Evolutionary conservation across 2,113 vertebrate species (phyloP).

Genomic region (Martes martes): DNA sequence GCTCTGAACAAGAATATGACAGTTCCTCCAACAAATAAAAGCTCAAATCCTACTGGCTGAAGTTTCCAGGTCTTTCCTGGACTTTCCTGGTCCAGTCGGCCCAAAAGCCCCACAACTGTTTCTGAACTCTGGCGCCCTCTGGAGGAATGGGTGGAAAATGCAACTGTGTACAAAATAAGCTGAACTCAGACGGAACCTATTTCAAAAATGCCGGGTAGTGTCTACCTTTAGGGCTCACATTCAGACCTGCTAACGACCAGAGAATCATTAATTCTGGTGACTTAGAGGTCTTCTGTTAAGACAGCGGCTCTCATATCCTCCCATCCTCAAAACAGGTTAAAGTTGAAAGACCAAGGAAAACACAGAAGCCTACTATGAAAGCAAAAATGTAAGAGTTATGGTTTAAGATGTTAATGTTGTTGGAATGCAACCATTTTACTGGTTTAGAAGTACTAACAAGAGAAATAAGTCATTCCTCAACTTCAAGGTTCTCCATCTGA

Average conservation of each 20-base stretch:
- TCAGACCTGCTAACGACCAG: not conserved
- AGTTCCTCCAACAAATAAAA: not conserved
- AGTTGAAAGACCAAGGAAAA: not conserved
- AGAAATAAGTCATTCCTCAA: not conserved
- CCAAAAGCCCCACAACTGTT: not conserved
- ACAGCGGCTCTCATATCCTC: not conserved
- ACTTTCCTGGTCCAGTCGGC: not conserved
- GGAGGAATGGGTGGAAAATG: not conserved
- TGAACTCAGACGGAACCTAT: not conserved
- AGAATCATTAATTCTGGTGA: not conserved
- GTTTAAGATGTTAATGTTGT: not conserved
- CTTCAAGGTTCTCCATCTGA: not conserved
- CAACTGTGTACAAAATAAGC: not conserved
- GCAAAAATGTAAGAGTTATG: not conserved
- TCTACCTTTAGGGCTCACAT: not conserved
- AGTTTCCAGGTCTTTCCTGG: no score
- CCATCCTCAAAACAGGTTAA: not conserved
- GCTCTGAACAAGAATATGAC: not conserved
- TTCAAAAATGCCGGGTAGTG: not conserved
- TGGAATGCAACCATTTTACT: not conserved
- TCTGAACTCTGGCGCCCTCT: conserved; percentile 31
- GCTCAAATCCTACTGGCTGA: not conserved
- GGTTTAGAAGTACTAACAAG: not conserved
- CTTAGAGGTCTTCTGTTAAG: not conserved
- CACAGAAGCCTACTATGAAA: not conserved